Percentiles rank a stretch among this genome's conserved stretches.
Evolutionary conservation across 2,888 invertebrate genomes (phyloP).

Genomic region (Sinelater perroti): DNA sequence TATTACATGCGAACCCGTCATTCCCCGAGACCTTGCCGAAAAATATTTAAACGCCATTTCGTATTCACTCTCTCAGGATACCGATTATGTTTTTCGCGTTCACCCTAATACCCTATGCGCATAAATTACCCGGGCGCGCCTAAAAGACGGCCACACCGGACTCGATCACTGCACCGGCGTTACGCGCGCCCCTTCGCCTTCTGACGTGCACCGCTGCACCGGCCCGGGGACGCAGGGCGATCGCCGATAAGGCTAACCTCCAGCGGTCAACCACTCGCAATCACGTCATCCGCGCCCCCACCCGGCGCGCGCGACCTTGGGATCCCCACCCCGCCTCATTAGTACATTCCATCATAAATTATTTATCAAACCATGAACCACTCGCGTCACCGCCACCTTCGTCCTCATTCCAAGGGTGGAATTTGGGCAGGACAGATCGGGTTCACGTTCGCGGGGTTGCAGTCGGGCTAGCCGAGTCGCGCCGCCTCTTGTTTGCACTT

Average conservation of each 20-base stretch:
- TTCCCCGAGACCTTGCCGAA: conserved; percentile 35
- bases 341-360: conserved; percentile 52
- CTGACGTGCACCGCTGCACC: conserved; percentile 32
- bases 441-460: conserved; percentile 10
- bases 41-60: conserved; percentile 26
- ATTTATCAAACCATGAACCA: conserved; percentile 51
- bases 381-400: conserved; percentile 42
- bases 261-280: conserved; percentile 45
- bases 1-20: conserved; percentile 29
- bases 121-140: too few relatives aligned
- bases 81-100: conserved; percentile 21
- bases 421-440: conserved; percentile 30
- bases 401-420: conserved; percentile 35
- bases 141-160: too few relatives aligned
- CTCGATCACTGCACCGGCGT: too few relatives aligned
- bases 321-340: conserved; percentile 50
- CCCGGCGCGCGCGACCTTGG: conserved; percentile 52
- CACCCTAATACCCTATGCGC: conserved; percentile 27
- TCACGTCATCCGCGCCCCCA: conserved; percentile 44
- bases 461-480: neutral
- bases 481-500: neutral
- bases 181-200: too few relatives aligned
- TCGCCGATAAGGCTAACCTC: conserved; percentile 24
- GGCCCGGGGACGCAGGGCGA: conserved; percentile 7
- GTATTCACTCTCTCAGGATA: conserved; percentile 17